Evolutionary conservation across 2,797 vertebrate species (phyloP).

Genomic region (Silurus aristotelis): DNA sequence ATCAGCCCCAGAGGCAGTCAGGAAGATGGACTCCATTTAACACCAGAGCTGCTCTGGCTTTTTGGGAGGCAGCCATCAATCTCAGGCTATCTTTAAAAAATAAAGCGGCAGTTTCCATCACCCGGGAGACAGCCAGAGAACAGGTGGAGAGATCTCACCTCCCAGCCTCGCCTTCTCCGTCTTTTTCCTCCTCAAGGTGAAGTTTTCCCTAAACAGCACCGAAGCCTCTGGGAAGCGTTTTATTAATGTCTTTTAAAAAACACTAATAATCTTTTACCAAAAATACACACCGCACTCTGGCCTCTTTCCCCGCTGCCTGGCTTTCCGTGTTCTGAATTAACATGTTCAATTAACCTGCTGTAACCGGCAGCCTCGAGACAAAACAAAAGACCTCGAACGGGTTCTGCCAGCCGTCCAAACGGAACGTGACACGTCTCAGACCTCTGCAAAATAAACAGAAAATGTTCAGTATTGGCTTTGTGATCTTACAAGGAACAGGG

Average conservation of each 20-base stretch:
- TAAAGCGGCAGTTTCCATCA: conserved; percentile 78
- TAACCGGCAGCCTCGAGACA: conserved; percentile 69
- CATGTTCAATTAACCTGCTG: conserved; percentile 79
- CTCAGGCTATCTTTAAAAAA: conserved; percentile 77
- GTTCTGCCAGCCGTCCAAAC: background rate
- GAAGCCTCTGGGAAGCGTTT: conserved; percentile 60
- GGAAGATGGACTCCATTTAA: conserved; percentile 83
- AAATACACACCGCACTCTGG: conserved; percentile 72
- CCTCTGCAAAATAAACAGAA: background rate
- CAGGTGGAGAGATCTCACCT: conserved; percentile 62
- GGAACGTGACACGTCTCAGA: background rate
- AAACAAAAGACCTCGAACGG: conserved; percentile 57
- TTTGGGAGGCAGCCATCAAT: conserved; percentile 79
- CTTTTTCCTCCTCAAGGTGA: conserved; percentile 75
- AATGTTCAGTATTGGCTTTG: background rate
- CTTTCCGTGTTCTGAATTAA: conserved; percentile 76
- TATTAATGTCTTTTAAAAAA: conserved; percentile 76
- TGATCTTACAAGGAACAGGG: background rate
- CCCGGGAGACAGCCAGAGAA: conserved; percentile 68
- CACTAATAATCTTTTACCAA: conserved; percentile 74
- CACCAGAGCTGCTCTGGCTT: conserved; percentile 73
- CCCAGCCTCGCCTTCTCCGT: conserved; percentile 40
- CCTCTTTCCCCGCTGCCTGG: conserved; percentile 71
- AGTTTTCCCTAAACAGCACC: conserved; percentile 58
- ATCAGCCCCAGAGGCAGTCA: conserved; percentile 75